phyloP scores from a whole-genome alignment of 2,888 invertebrate species.

The Caenorhabditis drosophilae region DNA sequence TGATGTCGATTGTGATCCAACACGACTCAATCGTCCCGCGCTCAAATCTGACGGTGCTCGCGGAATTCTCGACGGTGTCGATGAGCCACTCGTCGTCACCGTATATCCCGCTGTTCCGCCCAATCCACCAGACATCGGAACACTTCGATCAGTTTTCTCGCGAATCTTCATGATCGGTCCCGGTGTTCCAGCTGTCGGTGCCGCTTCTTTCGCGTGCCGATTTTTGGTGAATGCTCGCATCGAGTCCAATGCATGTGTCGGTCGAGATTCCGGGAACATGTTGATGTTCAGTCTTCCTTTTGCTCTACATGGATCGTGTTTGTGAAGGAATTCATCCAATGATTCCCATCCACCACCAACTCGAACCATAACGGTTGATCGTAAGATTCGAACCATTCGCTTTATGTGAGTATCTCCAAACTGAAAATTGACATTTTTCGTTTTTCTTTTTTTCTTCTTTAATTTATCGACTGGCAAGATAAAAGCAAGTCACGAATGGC shows the following conservation, averaged over 20 bases:
- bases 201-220: constrained; percentile 63
- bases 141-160: constrained; percentile 87
- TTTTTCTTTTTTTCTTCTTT: no score
- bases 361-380: constrained; percentile 99
- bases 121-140: constrained; percentile 78
- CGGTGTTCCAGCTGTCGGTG: constrained; percentile 25
- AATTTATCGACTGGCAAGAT: no score
- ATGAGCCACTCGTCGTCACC: constrained; percentile 1
- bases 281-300: constrained; percentile 95
- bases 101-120: constrained; percentile 37
- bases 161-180: constrained; percentile 53
- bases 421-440: constrained; percentile 74
- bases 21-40: constrained; percentile 19
- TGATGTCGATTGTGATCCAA: constrained; percentile 18
- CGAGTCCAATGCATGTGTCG: constrained; percentile 96
- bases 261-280: constrained; percentile 97
- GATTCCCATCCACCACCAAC: constrained; percentile 99
- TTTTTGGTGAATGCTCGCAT: constrained; percentile 98
- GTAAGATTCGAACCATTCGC: constrained; percentile 92
- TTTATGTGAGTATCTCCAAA: constrained; percentile 99
- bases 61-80: constrained; percentile 24
- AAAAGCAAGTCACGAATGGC: no score
- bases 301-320: constrained; percentile 98
- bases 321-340: constrained; percentile 96
- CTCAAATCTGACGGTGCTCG: constrained; percentile 46